These are phyloP conservation scores for Lepidocolaptes lacrymiger DNA, from an alignment of 2,797 vertebrate genomes.

Conservation along the genomic window DNA sequence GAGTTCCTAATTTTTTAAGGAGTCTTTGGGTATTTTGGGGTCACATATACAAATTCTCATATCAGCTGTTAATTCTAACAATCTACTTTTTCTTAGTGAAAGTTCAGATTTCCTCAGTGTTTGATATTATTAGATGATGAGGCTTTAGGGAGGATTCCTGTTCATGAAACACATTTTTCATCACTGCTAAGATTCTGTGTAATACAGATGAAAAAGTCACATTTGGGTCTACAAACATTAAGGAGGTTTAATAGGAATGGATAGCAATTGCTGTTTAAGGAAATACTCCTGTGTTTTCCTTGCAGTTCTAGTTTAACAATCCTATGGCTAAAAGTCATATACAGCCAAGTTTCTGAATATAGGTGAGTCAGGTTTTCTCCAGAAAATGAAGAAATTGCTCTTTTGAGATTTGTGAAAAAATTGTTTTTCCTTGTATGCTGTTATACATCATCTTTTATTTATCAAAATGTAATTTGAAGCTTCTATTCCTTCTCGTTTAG, in stretches of 20 bases:
- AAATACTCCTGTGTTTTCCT: background rate
- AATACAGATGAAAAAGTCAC: background rate
- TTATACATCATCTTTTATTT: constrained; percentile 37
- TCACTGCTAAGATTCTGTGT: background rate
- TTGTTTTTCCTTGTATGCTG: background rate
- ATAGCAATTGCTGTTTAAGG: background rate
- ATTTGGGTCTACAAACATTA: background rate
- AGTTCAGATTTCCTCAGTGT: background rate
- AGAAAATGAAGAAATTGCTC: background rate
- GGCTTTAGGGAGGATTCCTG: background rate
- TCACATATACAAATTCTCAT: background rate
- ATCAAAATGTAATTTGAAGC: constrained; percentile 36
- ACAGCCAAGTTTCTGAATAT: background rate
- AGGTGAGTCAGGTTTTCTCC: background rate
- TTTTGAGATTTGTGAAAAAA: background rate
- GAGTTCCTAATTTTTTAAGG: background rate
- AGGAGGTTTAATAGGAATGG: background rate
- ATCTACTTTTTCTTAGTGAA: background rate
- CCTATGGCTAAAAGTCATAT: background rate
- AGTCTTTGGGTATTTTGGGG: background rate
- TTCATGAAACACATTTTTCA: background rate
- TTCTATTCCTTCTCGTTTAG: background rate
- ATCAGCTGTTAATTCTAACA: background rate
- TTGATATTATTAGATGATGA: background rate
- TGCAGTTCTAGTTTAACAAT: background rate